Evolutionary conservation across 2,797 vertebrate genomes (phyloP).

Genomic region (Pseudopleuronectes americanus): DNA sequence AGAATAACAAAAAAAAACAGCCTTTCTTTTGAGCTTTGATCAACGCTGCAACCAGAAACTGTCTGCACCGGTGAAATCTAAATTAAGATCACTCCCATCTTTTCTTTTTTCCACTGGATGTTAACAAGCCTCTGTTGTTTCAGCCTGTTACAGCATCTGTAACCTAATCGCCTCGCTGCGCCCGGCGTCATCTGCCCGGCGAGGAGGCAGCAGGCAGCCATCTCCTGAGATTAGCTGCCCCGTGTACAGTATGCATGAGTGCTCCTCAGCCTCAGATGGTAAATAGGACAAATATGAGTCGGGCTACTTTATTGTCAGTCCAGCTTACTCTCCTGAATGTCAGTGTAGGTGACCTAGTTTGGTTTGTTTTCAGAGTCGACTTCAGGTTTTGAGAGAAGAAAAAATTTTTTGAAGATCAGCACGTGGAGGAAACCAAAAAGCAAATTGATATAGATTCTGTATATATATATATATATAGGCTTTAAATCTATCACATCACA

Average conservation of each 20-base stretch:
- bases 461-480: too few species aligned
- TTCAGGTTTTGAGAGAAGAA: too few species aligned
- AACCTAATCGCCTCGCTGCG: conserved; percentile 61
- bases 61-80: not conserved
- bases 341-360: too few species aligned
- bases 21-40: not conserved
- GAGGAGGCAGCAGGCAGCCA: conserved; percentile 58
- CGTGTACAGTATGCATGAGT: conserved; percentile 43
- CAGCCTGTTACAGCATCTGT: conserved; percentile 52
- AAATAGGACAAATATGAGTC: conserved; percentile 6
- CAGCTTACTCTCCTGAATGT: not conserved
- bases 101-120: conserved; percentile 9
- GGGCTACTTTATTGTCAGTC: not conserved
- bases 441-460: too few species aligned
- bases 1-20: not conserved
- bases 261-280: conserved; percentile 33
- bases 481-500: too few species aligned
- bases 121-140: conserved; percentile 58
- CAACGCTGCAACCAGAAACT: not conserved
- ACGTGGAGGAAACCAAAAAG: too few species aligned
- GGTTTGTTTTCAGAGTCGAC: too few species aligned
- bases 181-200: conserved; percentile 60
- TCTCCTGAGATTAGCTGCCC: conserved; percentile 52
- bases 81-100: conserved; percentile 36
- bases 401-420: too few species aligned